Conservation (phyloP, 2,113 vertebrate species). For the Scatophagus argus region DNA sequence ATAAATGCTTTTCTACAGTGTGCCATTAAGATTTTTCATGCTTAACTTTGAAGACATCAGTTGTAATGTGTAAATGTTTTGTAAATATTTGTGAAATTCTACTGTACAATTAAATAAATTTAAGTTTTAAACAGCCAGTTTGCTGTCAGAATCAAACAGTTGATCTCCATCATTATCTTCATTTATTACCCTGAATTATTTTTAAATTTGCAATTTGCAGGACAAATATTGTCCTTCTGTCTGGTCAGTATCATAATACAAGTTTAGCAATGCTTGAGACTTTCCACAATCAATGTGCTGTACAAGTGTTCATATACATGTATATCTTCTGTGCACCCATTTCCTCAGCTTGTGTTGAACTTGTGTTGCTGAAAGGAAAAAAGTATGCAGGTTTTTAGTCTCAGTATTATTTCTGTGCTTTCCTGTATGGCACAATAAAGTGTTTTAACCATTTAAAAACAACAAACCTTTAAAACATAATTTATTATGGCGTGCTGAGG, state of each 20-base stretch:
- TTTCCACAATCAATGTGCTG: not conserved
- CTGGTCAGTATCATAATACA: not conserved
- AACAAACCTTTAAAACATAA: too few species aligned
- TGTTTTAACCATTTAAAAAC: too few species aligned
- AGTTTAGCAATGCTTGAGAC: not conserved
- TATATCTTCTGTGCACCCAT: not conserved
- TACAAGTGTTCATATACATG: too few species aligned
- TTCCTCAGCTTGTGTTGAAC: not conserved
- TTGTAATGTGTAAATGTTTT: constrained; percentile 63
- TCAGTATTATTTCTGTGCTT: not conserved
- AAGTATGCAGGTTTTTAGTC: not conserved
- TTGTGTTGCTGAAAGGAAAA: not conserved
- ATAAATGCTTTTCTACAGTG: constrained; percentile 49
- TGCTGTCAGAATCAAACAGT: constrained; percentile 2
- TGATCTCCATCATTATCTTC: too few species aligned
- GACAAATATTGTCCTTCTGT: not conserved
- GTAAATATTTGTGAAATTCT: constrained; percentile 76
- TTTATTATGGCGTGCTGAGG: not conserved
- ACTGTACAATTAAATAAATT: constrained; percentile 65
- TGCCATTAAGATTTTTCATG: constrained; percentile 39
- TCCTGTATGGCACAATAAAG: not conserved
- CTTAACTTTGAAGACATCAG: constrained; percentile 32
- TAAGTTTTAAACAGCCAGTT: constrained; percentile 31
- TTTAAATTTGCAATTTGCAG: not conserved
- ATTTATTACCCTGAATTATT: not conserved